Evolutionary conservation across 2,888 invertebrate species (phyloP).

Genomic region (Sinohyriopsis cumingii): DNA sequence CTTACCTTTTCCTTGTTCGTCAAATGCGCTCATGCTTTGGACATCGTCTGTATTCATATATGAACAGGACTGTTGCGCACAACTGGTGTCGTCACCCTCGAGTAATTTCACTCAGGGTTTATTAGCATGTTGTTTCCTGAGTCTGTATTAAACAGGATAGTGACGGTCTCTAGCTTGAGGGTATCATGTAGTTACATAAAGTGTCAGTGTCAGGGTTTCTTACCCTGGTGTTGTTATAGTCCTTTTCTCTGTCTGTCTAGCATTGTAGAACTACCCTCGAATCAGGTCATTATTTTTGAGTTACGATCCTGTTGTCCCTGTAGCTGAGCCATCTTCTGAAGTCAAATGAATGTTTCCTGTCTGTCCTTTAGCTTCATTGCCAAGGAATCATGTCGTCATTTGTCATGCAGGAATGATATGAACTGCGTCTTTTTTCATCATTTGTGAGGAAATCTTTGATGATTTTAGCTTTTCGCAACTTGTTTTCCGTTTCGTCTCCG

Average conservation of each 20-base stretch:
- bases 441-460: constrained; percentile 9
- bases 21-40: constrained; percentile 1
- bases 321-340: constrained; percentile 12
- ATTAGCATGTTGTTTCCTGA: constrained; percentile 15
- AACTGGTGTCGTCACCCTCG: constrained; percentile 2
- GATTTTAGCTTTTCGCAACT: constrained; percentile 8
- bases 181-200: constrained; percentile 20
- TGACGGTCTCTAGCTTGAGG: constrained; percentile 2
- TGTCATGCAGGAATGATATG: neutral
- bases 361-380: constrained; percentile 14
- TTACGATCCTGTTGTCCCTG: constrained; percentile 3
- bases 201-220: constrained; percentile 24
- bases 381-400: constrained; percentile 15
- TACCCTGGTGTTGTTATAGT: constrained; percentile 15
- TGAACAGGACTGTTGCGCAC: constrained; percentile 12
- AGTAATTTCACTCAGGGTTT: constrained; percentile 18
- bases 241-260: constrained; percentile 12
- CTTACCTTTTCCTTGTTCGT: too few relatives aligned
- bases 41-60: constrained; percentile 21
- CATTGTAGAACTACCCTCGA: constrained; percentile 20
- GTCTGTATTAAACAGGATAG: constrained; percentile 21
- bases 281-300: constrained; percentile 15
- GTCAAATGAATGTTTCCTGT: constrained; percentile 10
- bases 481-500: constrained; percentile 8
- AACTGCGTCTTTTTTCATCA: constrained; percentile 17